These are phyloP conservation scores for Lepus townsendii DNA, from an alignment of 2,797 vertebrate genomes.

Conservation along the genomic window DNA sequence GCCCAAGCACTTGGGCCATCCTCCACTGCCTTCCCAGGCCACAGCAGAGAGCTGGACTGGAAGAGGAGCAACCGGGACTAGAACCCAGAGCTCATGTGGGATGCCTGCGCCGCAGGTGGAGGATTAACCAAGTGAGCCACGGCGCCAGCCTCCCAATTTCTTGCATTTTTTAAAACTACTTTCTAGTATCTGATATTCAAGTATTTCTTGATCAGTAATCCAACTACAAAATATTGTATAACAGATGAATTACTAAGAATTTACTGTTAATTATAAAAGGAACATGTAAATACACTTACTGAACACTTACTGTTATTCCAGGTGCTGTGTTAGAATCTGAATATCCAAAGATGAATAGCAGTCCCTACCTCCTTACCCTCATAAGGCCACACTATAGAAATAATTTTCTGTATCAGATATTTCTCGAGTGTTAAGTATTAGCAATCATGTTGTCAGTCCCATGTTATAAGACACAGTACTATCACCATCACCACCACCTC, in stretches of 20 bases:
- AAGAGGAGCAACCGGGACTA: too few species aligned
- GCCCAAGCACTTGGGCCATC: too few species aligned
- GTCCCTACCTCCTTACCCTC: not conserved
- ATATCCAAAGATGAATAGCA: constrained; percentile 3
- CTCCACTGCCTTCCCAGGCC: too few species aligned
- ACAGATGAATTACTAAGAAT: constrained; percentile 23
- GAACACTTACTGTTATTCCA: constrained; percentile 13
- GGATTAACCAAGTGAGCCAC: too few species aligned
- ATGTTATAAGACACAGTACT: not conserved
- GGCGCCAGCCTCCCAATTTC: not conserved
- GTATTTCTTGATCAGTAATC: constrained; percentile 47
- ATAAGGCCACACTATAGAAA: not conserved
- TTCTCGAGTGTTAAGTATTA: constrained; percentile 21
- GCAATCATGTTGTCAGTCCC: constrained; percentile 22
- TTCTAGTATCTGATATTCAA: constrained; percentile 43
- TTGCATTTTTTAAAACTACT: constrained; percentile 35
- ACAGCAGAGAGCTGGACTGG: too few species aligned
- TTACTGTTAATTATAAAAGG: constrained; percentile 59
- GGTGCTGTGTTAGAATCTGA: constrained; percentile 52
- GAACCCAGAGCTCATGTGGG: too few species aligned
- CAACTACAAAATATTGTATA: constrained; percentile 11
- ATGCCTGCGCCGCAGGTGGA: too few species aligned
- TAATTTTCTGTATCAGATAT: constrained; percentile 26
- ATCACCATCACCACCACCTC: not conserved
- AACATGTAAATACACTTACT: constrained; percentile 42